A percentile compares a stretch with the other conserved stretches of the same genome.
These are phyloP conservation scores for Conops quadrifasciatus DNA, from an alignment of 2,888 invertebrate species.

Conservation along the genomic window DNA sequence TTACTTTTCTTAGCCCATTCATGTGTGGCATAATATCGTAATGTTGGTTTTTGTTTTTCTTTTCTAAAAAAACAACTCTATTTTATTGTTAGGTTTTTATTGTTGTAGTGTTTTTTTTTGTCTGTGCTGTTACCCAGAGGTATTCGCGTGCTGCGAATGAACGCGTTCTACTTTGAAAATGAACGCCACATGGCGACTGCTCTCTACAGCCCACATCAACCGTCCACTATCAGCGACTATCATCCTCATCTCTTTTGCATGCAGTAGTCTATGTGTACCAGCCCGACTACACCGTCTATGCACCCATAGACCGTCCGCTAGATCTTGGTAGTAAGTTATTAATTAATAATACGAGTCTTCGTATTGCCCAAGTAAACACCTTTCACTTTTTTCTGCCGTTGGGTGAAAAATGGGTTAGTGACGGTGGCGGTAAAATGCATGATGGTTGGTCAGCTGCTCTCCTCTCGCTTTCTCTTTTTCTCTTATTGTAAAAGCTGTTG, in stretches of 20 bases:
- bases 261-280: too few relatives aligned
- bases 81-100: neutral
- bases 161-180: neutral
- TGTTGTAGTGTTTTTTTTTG: neutral
- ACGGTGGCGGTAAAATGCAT: neutral
- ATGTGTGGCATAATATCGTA: conserved; percentile 5
- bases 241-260: neutral
- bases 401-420: neutral
- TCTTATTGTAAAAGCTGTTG: neutral
- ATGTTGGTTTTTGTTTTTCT: neutral
- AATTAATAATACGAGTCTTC: neutral
- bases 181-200: neutral
- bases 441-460: neutral
- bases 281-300: too few relatives aligned
- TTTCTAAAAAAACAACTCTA: neutral
- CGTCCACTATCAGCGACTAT: neutral
- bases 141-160: neutral
- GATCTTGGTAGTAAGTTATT: neutral
- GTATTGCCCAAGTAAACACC: conserved; percentile 6
- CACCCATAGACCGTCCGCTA: neutral
- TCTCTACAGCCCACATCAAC: too few relatives aligned
- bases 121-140: neutral
- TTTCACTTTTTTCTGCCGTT: conserved; percentile 11
- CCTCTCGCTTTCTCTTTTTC: too few relatives aligned
- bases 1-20: neutral